A percentile compares a stretch with the other conserved stretches of the same genome.
phyloP scores from a whole-genome alignment of 2,113 vertebrate species.

The Cyprinodon variegatus region DNA sequence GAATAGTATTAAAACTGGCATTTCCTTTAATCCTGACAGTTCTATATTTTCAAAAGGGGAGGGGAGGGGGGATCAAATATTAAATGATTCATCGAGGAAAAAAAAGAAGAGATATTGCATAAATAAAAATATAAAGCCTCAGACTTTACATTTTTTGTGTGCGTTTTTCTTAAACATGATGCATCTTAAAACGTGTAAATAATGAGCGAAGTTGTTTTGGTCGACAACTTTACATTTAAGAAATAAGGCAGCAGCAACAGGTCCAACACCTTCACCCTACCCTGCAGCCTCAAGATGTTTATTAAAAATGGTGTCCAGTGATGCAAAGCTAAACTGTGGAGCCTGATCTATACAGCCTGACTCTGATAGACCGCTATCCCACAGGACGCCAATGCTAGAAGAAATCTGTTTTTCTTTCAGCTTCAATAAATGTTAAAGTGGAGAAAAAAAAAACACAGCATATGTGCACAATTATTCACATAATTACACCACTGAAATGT shows the following conservation, averaged over 20 bases:
- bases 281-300: conserved; percentile 2
- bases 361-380: conserved; percentile 32
- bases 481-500: background rate
- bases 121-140: conserved; percentile 15
- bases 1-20: conserved; percentile 63
- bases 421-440: background rate
- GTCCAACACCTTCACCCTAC: conserved; percentile 25
- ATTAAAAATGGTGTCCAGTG: conserved; percentile 22
- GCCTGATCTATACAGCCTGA: conserved; percentile 35
- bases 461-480: background rate
- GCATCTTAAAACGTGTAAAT: background rate
- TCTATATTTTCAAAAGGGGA: conserved; percentile 8
- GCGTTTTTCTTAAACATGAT: background rate
- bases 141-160: conserved; percentile 16
- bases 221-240: background rate
- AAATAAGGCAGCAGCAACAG: background rate
- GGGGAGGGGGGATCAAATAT: conserved; percentile 44
- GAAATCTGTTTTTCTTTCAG: background rate
- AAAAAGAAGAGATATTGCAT: conserved; percentile 4
- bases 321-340: conserved; percentile 22
- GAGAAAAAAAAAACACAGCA: background rate
- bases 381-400: conserved; percentile 2
- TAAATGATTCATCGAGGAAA: conserved; percentile 4
- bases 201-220: background rate
- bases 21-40: conserved; percentile 62